Evolutionary conservation across 2,888 invertebrate species (phyloP).

Genomic region (Hydroisotoma schaefferi): DNA sequence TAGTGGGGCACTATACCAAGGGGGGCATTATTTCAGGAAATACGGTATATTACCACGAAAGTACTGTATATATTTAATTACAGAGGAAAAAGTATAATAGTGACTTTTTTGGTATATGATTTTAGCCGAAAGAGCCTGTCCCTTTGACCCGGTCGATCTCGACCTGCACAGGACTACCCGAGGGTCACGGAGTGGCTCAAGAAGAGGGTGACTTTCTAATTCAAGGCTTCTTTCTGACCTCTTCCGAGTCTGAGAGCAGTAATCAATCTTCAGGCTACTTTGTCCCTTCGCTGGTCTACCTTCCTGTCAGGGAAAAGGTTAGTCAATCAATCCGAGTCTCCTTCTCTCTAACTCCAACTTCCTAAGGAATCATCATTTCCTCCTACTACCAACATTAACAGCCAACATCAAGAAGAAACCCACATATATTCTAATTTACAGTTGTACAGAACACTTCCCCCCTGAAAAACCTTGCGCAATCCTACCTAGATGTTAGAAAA

Average conservation of each 20-base stretch:
- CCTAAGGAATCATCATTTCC: slow-evolving; percentile 26
- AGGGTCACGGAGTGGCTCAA: slow-evolving; percentile 52
- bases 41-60: too few relatives aligned
- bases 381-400: not conserved
- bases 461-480: too few relatives aligned
- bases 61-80: too few relatives aligned
- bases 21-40: too few relatives aligned
- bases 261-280: slow-evolving; percentile 58
- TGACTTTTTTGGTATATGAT: too few relatives aligned
- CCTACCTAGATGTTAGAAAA: too few relatives aligned
- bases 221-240: slow-evolving; percentile 80
- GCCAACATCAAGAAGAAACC: not conserved
- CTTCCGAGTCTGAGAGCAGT: slow-evolving; percentile 40
- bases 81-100: too few relatives aligned
- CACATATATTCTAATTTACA: too few relatives aligned
- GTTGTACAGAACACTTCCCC: too few relatives aligned
- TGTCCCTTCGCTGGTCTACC: slow-evolving; percentile 86
- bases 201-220: slow-evolving; percentile 64
- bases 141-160: slow-evolving; percentile 17
- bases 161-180: slow-evolving; percentile 49
- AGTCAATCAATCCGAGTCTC: slow-evolving; percentile 82
- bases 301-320: slow-evolving; percentile 85
- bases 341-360: slow-evolving; percentile 86
- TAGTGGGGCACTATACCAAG: too few relatives aligned
- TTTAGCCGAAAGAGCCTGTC: too few relatives aligned